phyloP scores from a whole-genome alignment of 2,888 invertebrate species.

The Brachyptera risi region DNA sequence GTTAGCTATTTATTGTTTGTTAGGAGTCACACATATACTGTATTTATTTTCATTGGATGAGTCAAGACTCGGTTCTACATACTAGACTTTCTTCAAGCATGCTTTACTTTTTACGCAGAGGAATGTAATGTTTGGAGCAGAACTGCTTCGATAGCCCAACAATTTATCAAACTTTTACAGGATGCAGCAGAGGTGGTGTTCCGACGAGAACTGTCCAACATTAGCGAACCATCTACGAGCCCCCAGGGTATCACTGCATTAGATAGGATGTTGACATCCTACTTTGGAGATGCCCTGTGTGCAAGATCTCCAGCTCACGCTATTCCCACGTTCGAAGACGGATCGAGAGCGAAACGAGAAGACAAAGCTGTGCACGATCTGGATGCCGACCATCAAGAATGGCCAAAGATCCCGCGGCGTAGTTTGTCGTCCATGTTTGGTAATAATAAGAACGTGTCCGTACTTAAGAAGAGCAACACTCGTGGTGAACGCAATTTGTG shows the following conservation, averaged over 20 bases:
- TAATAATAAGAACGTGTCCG: too few relatives aligned
- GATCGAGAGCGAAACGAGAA: neutral
- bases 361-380: neutral
- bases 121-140: too few relatives aligned
- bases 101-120: too few relatives aligned
- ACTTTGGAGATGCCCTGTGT: constrained; percentile 24
- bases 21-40: too few relatives aligned
- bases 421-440: neutral
- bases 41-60: too few relatives aligned
- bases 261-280: neutral
- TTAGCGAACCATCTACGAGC: neutral
- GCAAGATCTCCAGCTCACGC: neutral
- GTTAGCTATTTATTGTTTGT: too few relatives aligned
- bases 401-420: neutral
- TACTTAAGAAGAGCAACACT: too few relatives aligned
- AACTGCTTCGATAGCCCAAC: too few relatives aligned
- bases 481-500: too few relatives aligned
- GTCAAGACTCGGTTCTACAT: too few relatives aligned
- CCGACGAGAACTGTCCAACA: neutral
- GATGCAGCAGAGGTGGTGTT: constrained; percentile 22
- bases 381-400: neutral
- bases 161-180: too few relatives aligned
- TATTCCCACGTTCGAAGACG: neutral
- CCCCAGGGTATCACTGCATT: neutral
- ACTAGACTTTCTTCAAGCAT: too few relatives aligned